phyloP scores from a whole-genome alignment of 2,113 vertebrate genomes.

The Calyptomena viridis region DNA sequence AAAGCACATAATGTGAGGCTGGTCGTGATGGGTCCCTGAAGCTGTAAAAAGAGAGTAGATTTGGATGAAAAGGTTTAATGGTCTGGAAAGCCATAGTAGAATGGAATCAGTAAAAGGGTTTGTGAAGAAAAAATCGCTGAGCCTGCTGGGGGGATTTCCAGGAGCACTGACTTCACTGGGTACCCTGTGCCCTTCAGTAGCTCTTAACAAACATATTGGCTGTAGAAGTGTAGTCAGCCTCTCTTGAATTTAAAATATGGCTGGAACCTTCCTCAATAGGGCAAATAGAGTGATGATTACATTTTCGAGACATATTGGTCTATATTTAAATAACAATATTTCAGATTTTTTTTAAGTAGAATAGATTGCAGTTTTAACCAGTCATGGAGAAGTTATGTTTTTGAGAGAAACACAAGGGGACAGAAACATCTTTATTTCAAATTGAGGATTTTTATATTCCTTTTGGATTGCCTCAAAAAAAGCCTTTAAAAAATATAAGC shows the following conservation, averaged over 20 bases:
- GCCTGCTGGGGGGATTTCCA: neutral
- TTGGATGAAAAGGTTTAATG: conserved; percentile 37
- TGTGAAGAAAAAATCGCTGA: neutral
- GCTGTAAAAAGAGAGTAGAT: neutral
- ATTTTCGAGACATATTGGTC: neutral
- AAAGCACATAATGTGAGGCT: neutral
- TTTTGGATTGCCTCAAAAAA: neutral
- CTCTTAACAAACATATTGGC: neutral
- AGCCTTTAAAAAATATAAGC: neutral
- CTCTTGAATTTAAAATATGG: neutral
- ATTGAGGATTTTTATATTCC: neutral
- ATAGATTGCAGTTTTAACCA: neutral
- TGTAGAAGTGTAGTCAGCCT: neutral
- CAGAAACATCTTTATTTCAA: neutral
- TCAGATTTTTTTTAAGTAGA: neutral
- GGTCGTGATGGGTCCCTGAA: neutral
- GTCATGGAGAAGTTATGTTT: neutral
- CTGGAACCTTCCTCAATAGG: neutral
- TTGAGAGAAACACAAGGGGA: neutral
- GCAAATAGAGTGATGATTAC: neutral
- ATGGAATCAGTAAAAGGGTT: neutral
- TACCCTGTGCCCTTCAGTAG: neutral
- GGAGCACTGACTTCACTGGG: neutral
- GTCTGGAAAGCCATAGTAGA: neutral
- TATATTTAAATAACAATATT: neutral